Conservation (phyloP, 2,113 vertebrate species). For the Trachemys scripta region DNA sequence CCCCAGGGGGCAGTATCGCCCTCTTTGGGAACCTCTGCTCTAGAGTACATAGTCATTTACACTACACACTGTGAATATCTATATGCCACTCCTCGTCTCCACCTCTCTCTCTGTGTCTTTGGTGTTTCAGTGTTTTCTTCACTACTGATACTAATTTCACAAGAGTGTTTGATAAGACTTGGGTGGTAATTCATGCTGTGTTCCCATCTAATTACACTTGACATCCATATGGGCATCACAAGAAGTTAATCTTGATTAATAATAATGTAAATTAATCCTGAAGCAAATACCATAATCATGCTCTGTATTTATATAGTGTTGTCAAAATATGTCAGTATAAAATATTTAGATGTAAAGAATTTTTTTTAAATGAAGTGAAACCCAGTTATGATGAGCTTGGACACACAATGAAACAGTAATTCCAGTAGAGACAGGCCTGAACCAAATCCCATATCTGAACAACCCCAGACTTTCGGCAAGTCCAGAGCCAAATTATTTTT, state of each 20-base stretch:
- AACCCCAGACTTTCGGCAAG: background rate
- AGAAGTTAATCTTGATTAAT: constrained; percentile 60
- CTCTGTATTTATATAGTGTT: constrained; percentile 46
- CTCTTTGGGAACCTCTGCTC: no score
- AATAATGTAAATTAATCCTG: constrained; percentile 31
- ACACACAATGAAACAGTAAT: background rate
- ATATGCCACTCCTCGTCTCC: background rate
- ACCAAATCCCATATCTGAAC: background rate
- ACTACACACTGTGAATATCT: background rate
- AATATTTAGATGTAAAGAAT: constrained; percentile 54
- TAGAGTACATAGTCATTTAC: background rate
- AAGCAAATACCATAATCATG: constrained; percentile 35
- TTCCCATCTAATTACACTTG: constrained; percentile 56
- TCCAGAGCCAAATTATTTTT: background rate
- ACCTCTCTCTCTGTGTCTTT: background rate
- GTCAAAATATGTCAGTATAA: constrained; percentile 58
- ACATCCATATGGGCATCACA: background rate
- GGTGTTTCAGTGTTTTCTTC: constrained; percentile 25
- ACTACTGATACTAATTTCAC: constrained; percentile 30
- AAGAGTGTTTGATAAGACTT: constrained; percentile 14
- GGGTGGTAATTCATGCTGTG: constrained; percentile 46
- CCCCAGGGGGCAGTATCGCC: no score
- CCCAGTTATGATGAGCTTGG: background rate
- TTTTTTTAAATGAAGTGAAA: background rate
- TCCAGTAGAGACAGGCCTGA: background rate